These are phyloP conservation scores for Bombus sylvicola DNA, from an alignment of 1,140 invertebrate genomes.

Conservation along the genomic window DNA sequence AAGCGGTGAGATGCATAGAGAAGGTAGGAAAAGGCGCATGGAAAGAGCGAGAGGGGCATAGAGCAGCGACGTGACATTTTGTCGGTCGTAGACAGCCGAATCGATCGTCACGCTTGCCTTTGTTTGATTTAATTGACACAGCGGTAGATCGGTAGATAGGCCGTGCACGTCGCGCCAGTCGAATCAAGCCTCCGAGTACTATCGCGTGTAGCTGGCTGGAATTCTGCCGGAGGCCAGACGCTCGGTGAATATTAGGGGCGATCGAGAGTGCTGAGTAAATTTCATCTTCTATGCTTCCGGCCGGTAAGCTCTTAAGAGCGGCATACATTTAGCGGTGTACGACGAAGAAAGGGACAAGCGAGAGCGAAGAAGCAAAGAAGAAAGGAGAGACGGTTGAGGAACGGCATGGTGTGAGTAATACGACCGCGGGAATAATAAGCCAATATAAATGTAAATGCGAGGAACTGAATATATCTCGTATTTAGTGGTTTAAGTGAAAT, in stretches of 20 bases:
- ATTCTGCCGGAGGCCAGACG: slow-evolving; percentile 49
- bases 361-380: neutral
- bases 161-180: slow-evolving; percentile 58
- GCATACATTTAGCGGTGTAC: slow-evolving; percentile 26
- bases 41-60: neutral
- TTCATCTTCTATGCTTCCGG: slow-evolving; percentile 60
- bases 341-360: neutral
- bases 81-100: slow-evolving; percentile 58
- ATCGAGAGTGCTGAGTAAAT: slow-evolving; percentile 64
- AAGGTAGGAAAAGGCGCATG: neutral
- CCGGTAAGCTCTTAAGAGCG: slow-evolving; percentile 61
- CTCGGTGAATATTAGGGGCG: slow-evolving; percentile 52
- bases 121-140: slow-evolving; percentile 69
- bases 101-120: slow-evolving; percentile 69
- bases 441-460: slow-evolving; percentile 68
- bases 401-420: slow-evolving; percentile 46
- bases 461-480: slow-evolving; percentile 58
- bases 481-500: slow-evolving; percentile 67
- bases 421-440: slow-evolving; percentile 62
- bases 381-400: slow-evolving; percentile 20
- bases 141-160: slow-evolving; percentile 65
- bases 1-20: neutral
- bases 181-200: slow-evolving; percentile 48
- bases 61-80: slow-evolving; percentile 62
- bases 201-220: slow-evolving; percentile 20